A percentile compares a stretch with the other conserved stretches of the same genome.
Conservation (phyloP, 1,140 invertebrate species). For the Parasteatoda tepidariorum region DNA sequence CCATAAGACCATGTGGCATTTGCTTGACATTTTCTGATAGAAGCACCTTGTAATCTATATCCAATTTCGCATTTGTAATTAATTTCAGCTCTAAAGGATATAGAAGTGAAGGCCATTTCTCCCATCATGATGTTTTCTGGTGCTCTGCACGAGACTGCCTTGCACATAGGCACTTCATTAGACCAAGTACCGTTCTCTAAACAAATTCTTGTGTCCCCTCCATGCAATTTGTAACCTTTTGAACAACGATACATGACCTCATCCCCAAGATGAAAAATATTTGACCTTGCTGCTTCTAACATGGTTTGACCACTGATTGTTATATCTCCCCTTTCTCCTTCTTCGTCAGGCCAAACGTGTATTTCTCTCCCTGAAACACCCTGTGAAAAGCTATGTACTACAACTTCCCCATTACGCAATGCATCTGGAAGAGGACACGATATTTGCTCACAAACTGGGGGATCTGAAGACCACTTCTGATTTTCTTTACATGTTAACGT, state of each 20-base stretch:
- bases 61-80: constrained; percentile 82
- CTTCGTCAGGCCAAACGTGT: constrained; percentile 34
- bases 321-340: constrained; percentile 52
- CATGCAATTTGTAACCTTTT: constrained; percentile 80
- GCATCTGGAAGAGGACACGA: constrained; percentile 64
- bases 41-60: constrained; percentile 80
- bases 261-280: constrained; percentile 69
- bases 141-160: constrained; percentile 68
- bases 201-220: constrained; percentile 72
- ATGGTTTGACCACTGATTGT: constrained; percentile 48
- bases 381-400: constrained; percentile 51
- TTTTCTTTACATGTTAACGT: constrained; percentile 47
- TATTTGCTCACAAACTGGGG: constrained; percentile 64
- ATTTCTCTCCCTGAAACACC: constrained; percentile 44
- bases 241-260: constrained; percentile 84
- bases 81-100: constrained; percentile 83
- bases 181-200: constrained; percentile 80
- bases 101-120: constrained; percentile 77
- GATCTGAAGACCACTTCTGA: constrained; percentile 39
- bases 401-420: constrained; percentile 43
- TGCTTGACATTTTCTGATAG: constrained; percentile 77
- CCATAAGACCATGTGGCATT: constrained; percentile 84
- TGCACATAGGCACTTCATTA: constrained; percentile 81
- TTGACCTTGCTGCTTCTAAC: constrained; percentile 39
- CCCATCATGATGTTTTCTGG: constrained; percentile 81